Evolutionary conservation across 2,797 vertebrate species (phyloP).

Genomic region (Neomorphus geoffroyi): DNA sequence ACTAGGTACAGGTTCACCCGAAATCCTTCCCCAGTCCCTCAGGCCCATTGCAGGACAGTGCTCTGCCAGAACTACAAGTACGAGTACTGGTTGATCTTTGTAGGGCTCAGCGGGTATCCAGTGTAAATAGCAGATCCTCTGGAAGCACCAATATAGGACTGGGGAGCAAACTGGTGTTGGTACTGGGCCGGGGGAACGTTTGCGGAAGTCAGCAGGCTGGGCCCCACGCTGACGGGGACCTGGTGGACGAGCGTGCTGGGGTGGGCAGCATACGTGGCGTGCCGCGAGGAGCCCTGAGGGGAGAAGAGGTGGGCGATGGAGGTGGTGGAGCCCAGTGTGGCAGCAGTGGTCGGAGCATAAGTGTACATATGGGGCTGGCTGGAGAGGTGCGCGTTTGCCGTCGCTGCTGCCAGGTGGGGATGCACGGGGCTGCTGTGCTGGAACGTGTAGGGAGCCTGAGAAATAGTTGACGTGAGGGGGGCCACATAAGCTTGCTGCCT

Average conservation of each 20-base stretch:
- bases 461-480: conserved; percentile 80
- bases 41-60: conserved; percentile 54
- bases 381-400: conserved; percentile 80
- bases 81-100: conserved; percentile 94
- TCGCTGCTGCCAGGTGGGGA: conserved; percentile 86
- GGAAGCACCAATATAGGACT: conserved; percentile 87
- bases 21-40: conserved; percentile 55
- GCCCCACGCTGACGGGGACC: conserved; percentile 83
- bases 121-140: conserved; percentile 88
- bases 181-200: conserved; percentile 86
- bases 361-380: conserved; percentile 89
- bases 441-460: conserved; percentile 90
- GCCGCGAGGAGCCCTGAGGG: conserved; percentile 84
- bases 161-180: conserved; percentile 89
- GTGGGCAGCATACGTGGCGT: conserved; percentile 81
- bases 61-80: conserved; percentile 82
- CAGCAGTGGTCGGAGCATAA: conserved; percentile 88
- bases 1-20: conserved; percentile 61
- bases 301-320: conserved; percentile 93
- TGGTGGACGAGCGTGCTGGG: conserved; percentile 94
- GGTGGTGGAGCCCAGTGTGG: conserved; percentile 91
- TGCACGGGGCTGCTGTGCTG: conserved; percentile 87
- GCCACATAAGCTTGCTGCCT: conserved; percentile 90
- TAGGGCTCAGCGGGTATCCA: conserved; percentile 93
- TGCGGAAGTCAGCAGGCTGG: conserved; percentile 84